phyloP scores from a whole-genome alignment of 1,140 invertebrate species.

The Armadillidium nasatum region DNA sequence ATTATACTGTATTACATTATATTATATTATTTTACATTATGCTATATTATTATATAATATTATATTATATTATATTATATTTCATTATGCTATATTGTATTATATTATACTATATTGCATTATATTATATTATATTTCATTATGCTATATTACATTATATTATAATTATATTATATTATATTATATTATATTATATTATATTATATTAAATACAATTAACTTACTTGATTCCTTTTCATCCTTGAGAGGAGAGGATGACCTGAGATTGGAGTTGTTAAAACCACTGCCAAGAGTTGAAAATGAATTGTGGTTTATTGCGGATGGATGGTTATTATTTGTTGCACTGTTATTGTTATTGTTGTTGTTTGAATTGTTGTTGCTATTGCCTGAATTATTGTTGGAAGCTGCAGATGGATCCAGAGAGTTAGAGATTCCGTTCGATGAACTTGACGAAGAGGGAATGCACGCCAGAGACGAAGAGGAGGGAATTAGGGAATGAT shows the following conservation, averaged over 20 bases:
- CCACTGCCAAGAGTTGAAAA: neutral
- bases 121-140: too few species aligned
- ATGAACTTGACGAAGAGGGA: neutral
- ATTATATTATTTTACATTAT: too few species aligned
- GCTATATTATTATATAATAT: too few species aligned
- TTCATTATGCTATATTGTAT: too few species aligned
- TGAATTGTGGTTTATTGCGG: neutral
- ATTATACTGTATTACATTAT: too few species aligned
- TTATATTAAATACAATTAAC: neutral
- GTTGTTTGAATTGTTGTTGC: neutral
- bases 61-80: too few species aligned
- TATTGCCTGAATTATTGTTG: neutral
- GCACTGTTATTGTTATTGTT: neutral
- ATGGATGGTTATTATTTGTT: neutral
- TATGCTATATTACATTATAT: too few species aligned
- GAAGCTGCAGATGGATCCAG: neutral
- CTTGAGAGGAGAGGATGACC: neutral
- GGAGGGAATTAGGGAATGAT: constrained; percentile 49
- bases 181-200: too few species aligned
- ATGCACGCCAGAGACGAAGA: neutral
- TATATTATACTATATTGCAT: too few species aligned
- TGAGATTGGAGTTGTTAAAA: neutral
- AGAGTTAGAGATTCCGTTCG: too few species aligned
- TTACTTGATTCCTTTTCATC: neutral
- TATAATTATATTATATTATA: too few species aligned